These are phyloP conservation scores for Origma solitaria DNA, from an alignment of 2,113 vertebrate species.

Conservation along the genomic window DNA sequence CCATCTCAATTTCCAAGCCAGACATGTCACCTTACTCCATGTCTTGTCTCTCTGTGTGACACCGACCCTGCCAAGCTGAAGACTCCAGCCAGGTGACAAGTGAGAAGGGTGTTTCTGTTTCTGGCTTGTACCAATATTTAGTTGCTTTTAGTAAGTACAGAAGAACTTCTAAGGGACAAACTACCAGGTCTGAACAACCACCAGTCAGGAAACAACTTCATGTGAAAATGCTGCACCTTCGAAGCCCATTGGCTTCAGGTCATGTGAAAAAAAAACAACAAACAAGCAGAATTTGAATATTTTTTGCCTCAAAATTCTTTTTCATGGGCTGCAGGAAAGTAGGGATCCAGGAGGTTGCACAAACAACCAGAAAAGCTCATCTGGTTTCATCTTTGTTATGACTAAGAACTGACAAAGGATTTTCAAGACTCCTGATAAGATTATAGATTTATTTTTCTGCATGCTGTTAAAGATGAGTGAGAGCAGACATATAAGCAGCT, in stretches of 20 bases:
- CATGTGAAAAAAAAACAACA: rapidly evolving
- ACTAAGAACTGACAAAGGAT: constrained; percentile 10
- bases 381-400: neutral
- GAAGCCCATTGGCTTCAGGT: neutral
- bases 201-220: neutral
- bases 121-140: neutral
- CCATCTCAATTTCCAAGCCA: neutral
- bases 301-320: neutral
- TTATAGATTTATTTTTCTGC: neutral
- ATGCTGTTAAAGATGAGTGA: constrained; percentile 5
- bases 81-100: neutral
- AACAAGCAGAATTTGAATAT: neutral
- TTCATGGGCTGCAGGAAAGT: neutral
- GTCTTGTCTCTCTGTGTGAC: neutral
- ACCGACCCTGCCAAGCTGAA: neutral
- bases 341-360: neutral
- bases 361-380: neutral
- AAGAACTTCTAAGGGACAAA: neutral
- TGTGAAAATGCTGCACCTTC: neutral
- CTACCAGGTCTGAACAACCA: neutral
- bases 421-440: constrained; percentile 24
- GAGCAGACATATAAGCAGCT: neutral
- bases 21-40: neutral
- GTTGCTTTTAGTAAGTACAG: neutral
- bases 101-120: neutral